Base-by-base conservation (phyloP, 37 sponge, comb jelly and placozoan genomes). In the Corticium candelabrum region DNA sequence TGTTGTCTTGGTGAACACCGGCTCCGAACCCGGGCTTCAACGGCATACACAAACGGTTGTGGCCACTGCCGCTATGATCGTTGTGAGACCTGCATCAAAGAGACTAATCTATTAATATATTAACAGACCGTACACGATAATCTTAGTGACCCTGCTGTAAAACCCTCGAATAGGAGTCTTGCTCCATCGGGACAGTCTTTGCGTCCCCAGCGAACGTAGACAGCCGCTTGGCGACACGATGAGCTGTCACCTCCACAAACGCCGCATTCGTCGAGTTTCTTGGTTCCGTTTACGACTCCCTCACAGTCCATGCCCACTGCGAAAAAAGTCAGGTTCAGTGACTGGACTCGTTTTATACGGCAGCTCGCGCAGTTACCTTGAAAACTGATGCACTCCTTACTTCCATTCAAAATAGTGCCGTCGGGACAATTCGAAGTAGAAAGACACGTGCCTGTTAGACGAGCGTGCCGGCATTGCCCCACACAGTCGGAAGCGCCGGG, bases 161-260 rank as follows among this genome's bases (percentile, higher is more conserved):
- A 21, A 50, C 62, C 62, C 15, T 50, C 21, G 62, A 27, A 50
- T 27, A 50, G 62, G 21, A 50, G 21, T 27, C 62, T 11, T 27
- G 15, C 21, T 27, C 62, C 62, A 11, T 50, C 21, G 15, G 62
- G 62, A 21, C 62, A 50, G 15, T 11, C 21, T 21, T 11, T 50
- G 11, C 62, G 62, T 11, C 62, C 62, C 62, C 62, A 50, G 11
- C 62, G 62, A 21, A 50, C 21, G 62, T 50, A 50, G 21, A 50
- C 62, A 21, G 62, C 62, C 62, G 62, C 62, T 21, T 27, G 11
- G 21, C 62, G 62, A 80, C 94, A 93, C n/a, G 88, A 75, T 31
- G 79, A 35, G 70, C 82, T 80, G 75, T 87, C 78, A 35, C 94
- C 94, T 36, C 77, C 50, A 67, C 94, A 93, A 74, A 87, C 83